Evolutionary conservation across 1,140 invertebrate genomes (phyloP), one percentile per base, ranked within the genome.

Genomic region (Phocides pigmalion): DNA sequence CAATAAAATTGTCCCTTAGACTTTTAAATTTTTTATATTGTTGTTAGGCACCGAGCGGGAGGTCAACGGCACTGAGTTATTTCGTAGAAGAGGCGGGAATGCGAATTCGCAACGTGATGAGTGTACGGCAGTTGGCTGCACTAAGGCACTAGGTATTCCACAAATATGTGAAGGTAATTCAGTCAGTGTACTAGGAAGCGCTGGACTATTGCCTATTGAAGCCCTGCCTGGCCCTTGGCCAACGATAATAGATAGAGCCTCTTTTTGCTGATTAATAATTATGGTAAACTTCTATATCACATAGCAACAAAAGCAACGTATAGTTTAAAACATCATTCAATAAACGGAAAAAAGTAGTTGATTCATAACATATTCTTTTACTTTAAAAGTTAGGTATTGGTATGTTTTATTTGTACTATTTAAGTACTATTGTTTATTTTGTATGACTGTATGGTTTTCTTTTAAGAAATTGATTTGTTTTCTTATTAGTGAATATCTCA

Each of bases 151-250:
- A 71, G 73, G 70, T 76, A 76, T 73, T 73, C 66, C 58, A 65
- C 64, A 66, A 74, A 68, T 72, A 70, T 65, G 58, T 74, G 76
- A 70, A 79, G 74, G 71, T 76, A 73, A 85, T 79, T 62, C 66
- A 74, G 68, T 74, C 69, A 77, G 65, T 80, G 64, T 81, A 83
- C 80, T 66, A 87, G 87, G 87, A 89, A 89, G 74, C 59, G 76
- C 65, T 87, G 87, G 87, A 81, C 58, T 22, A 51, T 28, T 87
- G 84, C 83, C 84, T 82, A 86, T 62, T 69, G 70, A 35, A 64
- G 54, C 51, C 63, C 68, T 44, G 39, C 46, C 74, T 89, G 84
- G 87, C 79, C 66, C 16, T 42, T 9, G 42, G 80, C 84, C 84
- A 87, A 81, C 51, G 54, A 68, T 67, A 65, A 72, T 70, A 70